phyloP scores from a whole-genome alignment of 2,888 invertebrate species.

The Aporophyla nigra region DNA sequence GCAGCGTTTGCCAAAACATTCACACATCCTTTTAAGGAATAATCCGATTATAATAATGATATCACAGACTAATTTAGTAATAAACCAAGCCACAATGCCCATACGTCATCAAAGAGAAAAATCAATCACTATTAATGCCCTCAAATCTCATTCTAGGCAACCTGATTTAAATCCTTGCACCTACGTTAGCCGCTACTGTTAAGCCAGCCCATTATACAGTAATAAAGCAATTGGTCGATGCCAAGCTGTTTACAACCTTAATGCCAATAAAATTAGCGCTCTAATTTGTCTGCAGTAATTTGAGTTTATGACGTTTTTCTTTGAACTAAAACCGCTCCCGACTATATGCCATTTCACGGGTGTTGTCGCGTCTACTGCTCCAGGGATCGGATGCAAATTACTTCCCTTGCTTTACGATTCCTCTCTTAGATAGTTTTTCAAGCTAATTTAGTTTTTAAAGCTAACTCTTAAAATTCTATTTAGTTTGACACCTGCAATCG shows the following conservation, averaged over 20 bases:
- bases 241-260: conserved; percentile 85
- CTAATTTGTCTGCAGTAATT: conserved; percentile 87
- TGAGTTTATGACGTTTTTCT: conserved; percentile 82
- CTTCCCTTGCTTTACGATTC: conserved; percentile 86
- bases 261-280: conserved; percentile 86
- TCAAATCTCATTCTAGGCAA: conserved; percentile 68
- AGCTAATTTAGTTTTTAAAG: conserved; percentile 68
- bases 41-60: conserved; percentile 64
- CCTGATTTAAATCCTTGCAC: conserved; percentile 68
- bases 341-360: conserved; percentile 87
- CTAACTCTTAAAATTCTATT: conserved; percentile 58
- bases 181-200: conserved; percentile 81
- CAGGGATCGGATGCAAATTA: conserved; percentile 83
- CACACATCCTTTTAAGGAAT: conserved; percentile 55
- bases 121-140: conserved; percentile 65
- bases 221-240: conserved; percentile 82
- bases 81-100: conserved; percentile 56
- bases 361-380: conserved; percentile 79
- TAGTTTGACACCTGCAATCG: conserved; percentile 44
- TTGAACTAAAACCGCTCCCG: conserved; percentile 71
- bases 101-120: conserved; percentile 63
- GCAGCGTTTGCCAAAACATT: conserved; percentile 50
- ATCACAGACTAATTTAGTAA: conserved; percentile 53
- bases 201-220: conserved; percentile 81
- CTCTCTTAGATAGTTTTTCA: conserved; percentile 69